phyloP scores from a whole-genome alignment of 2,113 vertebrate genomes.

The Nettapus auritus region DNA sequence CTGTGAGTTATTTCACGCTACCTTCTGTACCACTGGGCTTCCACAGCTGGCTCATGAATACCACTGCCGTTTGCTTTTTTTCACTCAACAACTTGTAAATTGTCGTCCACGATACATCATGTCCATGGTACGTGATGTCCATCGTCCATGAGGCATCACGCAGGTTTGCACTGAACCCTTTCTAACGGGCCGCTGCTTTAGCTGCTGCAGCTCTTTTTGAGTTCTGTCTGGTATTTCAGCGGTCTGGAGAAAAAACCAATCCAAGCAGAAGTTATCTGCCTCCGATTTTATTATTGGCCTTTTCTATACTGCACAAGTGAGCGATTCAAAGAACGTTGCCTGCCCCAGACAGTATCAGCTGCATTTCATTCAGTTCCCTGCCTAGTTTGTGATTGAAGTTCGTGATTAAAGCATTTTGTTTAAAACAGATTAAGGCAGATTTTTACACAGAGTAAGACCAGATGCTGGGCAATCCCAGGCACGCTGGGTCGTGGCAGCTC shows the following conservation, averaged over 20 bases:
- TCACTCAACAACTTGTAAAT: not conserved
- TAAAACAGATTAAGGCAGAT: not conserved
- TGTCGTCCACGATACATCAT: not conserved
- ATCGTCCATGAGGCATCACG: not conserved
- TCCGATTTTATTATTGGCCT: not conserved
- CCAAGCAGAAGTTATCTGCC: not conserved
- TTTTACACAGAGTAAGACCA: not conserved
- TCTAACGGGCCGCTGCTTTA: not conserved
- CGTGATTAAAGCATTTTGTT: not conserved
- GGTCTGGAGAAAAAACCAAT: not conserved
- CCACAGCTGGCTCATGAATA: not conserved
- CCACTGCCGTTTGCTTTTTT: not conserved
- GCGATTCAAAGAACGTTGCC: not conserved
- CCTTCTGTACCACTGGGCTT: not conserved
- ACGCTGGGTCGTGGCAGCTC: not conserved
- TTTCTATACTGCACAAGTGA: not conserved
- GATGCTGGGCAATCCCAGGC: not conserved
- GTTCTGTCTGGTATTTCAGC: fast-evolving
- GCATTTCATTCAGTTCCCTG: not conserved
- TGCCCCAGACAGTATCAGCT: not conserved
- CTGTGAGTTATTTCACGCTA: not conserved
- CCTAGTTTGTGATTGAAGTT: not conserved
- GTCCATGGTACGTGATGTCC: not conserved
- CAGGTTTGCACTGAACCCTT: fast-evolving
- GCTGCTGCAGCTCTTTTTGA: not conserved